Conservation (phyloP, 2,113 vertebrate genomes). For the Scartelaos histophorus region DNA sequence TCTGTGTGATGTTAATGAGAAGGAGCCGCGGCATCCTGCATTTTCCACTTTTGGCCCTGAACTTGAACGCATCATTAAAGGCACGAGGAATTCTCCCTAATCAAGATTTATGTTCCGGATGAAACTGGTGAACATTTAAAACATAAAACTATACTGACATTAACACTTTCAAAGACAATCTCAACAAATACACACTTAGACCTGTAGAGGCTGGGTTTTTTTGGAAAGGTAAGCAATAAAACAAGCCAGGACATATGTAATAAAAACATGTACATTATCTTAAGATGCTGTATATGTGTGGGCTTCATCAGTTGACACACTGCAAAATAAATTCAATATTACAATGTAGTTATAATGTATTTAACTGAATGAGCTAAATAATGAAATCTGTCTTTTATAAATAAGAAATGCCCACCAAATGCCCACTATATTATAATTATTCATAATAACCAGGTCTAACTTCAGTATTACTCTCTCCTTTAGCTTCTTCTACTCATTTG, state of each 20-base stretch:
- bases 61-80: conserved; percentile 17
- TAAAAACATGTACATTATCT: conserved; percentile 2
- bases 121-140: conserved; percentile 36
- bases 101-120: conserved; percentile 44
- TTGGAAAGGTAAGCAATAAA: not conserved
- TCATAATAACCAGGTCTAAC: too few species aligned
- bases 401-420: too few species aligned
- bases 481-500: not conserved
- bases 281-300: conserved; percentile 27
- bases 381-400: too few species aligned
- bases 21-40: conserved; percentile 8
- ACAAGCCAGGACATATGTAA: conserved; percentile 17
- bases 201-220: conserved; percentile 1
- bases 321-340: not conserved
- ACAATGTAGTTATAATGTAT: too few species aligned
- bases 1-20: conserved; percentile 29
- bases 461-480: too few species aligned
- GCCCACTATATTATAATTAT: too few species aligned
- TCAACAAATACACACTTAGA: conserved; percentile 18
- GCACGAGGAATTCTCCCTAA: conserved; percentile 28
- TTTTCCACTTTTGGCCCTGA: conserved; percentile 29
- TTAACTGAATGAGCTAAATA: too few species aligned
- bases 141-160: conserved; percentile 31
- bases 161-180: conserved; percentile 29
- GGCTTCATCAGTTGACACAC: conserved; percentile 51